phyloP scores from a whole-genome alignment of 2,797 vertebrate genomes.

The Esox lucius region DNA sequence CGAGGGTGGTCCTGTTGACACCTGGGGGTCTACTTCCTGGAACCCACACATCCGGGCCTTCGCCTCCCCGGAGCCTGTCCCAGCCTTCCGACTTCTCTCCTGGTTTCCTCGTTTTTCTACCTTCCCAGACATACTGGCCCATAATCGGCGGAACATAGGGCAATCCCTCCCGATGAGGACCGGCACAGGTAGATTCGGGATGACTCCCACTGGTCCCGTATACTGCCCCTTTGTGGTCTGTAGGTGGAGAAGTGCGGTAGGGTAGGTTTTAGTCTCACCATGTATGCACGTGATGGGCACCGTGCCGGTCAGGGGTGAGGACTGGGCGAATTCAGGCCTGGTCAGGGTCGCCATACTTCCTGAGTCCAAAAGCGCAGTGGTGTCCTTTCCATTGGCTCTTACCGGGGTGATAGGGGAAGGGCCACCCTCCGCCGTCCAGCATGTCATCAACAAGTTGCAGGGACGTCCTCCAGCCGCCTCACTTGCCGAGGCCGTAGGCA shows the following conservation, averaged over 20 bases:
- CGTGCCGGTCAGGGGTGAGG: neutral
- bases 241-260: neutral
- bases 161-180: neutral
- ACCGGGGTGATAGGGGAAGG: slow-evolving; percentile 4
- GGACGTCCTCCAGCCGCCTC: neutral
- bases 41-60: too few relatives aligned
- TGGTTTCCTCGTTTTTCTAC: too few relatives aligned
- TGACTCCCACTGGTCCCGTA: neutral
- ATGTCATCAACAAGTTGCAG: neutral
- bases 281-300: neutral
- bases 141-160: neutral
- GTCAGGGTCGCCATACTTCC: too few relatives aligned
- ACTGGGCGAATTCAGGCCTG: too few relatives aligned
- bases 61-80: too few relatives aligned
- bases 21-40: neutral
- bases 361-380: too few relatives aligned
- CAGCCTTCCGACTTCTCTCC: too few relatives aligned
- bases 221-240: neutral
- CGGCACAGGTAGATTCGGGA: neutral
- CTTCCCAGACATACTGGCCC: neutral
- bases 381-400: too few relatives aligned
- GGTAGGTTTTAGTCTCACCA: neutral
- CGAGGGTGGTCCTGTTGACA: too few relatives aligned
- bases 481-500: neutral
- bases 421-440: neutral